Percentiles rank a stretch among this genome's conserved stretches.
Conservation (phyloP, 1,140 invertebrate genomes). For the Brachionus rotundiformis region DNA sequence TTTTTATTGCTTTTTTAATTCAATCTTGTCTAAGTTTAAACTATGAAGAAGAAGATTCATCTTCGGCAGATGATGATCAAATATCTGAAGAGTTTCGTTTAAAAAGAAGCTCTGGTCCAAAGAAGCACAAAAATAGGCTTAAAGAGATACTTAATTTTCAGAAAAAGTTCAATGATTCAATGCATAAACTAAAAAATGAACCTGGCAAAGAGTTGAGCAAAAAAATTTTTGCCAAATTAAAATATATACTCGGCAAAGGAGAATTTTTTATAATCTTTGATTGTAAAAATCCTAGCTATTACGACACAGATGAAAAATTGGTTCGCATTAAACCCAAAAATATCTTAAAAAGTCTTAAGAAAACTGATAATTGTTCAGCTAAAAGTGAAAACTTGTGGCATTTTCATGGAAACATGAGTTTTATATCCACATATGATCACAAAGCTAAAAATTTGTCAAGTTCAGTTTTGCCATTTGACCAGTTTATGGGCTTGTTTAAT, state of each 20-base stretch:
- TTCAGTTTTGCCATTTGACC: background rate
- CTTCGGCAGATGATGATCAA: background rate
- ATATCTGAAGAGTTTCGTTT: background rate
- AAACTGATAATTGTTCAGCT: background rate
- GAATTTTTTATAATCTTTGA: slow-evolving; percentile 4
- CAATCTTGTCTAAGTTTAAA: background rate
- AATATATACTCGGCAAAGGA: slow-evolving; percentile 3
- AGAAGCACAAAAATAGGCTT: background rate
- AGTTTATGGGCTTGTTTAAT: background rate
- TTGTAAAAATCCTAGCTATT: slow-evolving; percentile 27
- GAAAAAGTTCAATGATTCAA: slow-evolving; percentile 17
- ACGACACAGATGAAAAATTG: background rate
- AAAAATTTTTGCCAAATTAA: background rate
- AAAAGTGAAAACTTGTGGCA: slow-evolving; percentile 33
- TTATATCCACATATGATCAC: background rate
- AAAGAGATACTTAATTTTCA: background rate
- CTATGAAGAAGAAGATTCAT: background rate
- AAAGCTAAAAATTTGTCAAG: slow-evolving; percentile 5
- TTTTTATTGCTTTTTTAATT: background rate
- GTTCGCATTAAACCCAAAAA: background rate
- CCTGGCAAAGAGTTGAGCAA: background rate
- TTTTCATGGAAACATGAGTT: slow-evolving; percentile 18
- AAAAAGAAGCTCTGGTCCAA: background rate
- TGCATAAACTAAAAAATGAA: background rate
- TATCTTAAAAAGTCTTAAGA: background rate